Evolutionary conservation across 2,797 vertebrate genomes (phyloP).

Genomic region (Hemitrygon akajei): DNA sequence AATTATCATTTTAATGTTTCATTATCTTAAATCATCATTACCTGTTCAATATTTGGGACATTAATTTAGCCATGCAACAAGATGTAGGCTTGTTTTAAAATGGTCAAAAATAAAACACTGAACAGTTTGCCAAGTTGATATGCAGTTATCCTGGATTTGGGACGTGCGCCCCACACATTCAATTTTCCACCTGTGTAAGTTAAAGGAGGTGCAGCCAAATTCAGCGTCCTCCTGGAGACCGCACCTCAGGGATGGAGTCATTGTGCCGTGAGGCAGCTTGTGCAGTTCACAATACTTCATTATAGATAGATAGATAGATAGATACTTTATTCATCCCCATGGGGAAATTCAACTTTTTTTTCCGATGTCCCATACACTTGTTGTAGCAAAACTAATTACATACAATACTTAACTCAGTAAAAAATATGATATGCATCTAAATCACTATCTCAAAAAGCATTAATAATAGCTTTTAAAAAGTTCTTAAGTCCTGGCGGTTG

Average conservation of each 20-base stretch:
- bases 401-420: too few relatives aligned
- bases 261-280: neutral
- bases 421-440: too few relatives aligned
- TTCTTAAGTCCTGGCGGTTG: too few relatives aligned
- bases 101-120: neutral
- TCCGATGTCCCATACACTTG: too few relatives aligned
- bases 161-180: neutral
- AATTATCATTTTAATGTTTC: neutral
- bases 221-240: neutral
- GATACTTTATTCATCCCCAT: too few relatives aligned
- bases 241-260: neutral
- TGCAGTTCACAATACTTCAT: neutral
- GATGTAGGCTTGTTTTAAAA: neutral
- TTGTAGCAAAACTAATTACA: too few relatives aligned
- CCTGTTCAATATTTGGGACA: neutral
- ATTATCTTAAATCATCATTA: neutral
- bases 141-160: neutral
- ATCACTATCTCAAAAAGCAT: too few relatives aligned
- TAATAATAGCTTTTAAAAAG: too few relatives aligned
- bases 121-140: neutral
- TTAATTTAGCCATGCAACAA: neutral
- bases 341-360: too few relatives aligned
- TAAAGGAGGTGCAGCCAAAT: neutral
- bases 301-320: too few relatives aligned
- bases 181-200: neutral